phyloP scores from a whole-genome alignment of 1,140 invertebrate genomes.

The Hydropsyche tenuis region DNA sequence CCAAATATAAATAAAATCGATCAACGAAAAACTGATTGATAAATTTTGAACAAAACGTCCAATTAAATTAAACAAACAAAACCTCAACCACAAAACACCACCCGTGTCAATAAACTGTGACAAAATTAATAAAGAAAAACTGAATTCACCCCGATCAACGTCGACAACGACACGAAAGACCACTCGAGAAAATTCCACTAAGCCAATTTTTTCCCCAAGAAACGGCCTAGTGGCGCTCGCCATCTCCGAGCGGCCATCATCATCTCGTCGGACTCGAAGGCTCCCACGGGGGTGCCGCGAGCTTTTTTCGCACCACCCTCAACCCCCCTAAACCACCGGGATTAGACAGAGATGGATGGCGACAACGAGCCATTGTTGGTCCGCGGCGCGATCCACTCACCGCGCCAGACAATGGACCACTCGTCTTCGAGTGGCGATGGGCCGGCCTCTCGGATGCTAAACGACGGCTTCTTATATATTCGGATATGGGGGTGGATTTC shows the following conservation, averaged over 20 bases:
- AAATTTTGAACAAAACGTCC: too few species aligned
- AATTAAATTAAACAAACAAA: too few species aligned
- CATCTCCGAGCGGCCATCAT: slow-evolving; percentile 13
- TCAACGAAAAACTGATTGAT: too few species aligned
- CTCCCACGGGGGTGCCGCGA: background rate
- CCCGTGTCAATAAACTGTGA: too few species aligned
- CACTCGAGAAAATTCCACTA: slow-evolving; percentile 7
- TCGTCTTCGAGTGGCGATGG: slow-evolving; percentile 35
- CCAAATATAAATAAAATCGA: too few species aligned
- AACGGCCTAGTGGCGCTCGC: background rate
- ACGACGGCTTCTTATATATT: background rate
- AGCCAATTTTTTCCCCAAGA: background rate
- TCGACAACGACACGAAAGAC: background rate
- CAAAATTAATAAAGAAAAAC: too few species aligned
- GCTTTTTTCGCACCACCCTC: background rate
- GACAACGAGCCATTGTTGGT: slow-evolving; percentile 41
- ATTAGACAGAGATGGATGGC: slow-evolving; percentile 41
- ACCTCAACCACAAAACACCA: too few species aligned
- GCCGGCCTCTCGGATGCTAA: slow-evolving; percentile 21
- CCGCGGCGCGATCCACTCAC: slow-evolving; percentile 27
- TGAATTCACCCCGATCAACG: too few species aligned
- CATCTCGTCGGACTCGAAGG: background rate
- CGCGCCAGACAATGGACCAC: slow-evolving; percentile 41
- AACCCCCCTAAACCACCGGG: background rate
- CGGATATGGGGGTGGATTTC: background rate